These are phyloP conservation scores for Limnodromus scolopaceus DNA, from an alignment of 2,797 vertebrate genomes.

Conservation along the genomic window DNA sequence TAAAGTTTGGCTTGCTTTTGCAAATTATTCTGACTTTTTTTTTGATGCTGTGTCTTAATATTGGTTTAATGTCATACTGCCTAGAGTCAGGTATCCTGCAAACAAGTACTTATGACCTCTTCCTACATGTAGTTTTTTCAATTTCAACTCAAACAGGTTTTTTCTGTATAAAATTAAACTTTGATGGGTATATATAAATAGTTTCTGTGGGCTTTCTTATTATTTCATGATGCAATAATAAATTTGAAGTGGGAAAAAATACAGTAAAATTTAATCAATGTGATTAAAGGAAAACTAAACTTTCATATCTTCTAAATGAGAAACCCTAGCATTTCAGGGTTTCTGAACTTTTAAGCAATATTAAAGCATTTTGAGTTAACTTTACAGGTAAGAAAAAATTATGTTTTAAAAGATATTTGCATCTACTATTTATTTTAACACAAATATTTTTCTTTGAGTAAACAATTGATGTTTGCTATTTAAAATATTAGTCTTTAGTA, in stretches of 20 bases:
- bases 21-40: background rate
- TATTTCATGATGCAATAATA: background rate
- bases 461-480: background rate
- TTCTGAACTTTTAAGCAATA: background rate
- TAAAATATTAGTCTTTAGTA: background rate
- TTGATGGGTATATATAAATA: background rate
- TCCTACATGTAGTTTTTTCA: background rate
- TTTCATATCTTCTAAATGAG: background rate
- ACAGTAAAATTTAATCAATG: background rate
- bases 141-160: rapidly evolving
- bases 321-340: background rate
- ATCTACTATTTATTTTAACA: background rate
- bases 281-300: background rate
- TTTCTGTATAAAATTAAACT: background rate
- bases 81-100: background rate
- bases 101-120: background rate
- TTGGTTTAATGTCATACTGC: background rate
- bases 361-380: background rate
- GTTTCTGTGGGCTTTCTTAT: background rate
- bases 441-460: background rate
- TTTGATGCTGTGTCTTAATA: background rate
- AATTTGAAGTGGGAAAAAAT: background rate
- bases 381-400: background rate
- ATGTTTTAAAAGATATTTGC: background rate
- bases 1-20: background rate